phyloP scores from a whole-genome alignment of 2,113 vertebrate genomes.

The Sylvilagus bachmani region DNA sequence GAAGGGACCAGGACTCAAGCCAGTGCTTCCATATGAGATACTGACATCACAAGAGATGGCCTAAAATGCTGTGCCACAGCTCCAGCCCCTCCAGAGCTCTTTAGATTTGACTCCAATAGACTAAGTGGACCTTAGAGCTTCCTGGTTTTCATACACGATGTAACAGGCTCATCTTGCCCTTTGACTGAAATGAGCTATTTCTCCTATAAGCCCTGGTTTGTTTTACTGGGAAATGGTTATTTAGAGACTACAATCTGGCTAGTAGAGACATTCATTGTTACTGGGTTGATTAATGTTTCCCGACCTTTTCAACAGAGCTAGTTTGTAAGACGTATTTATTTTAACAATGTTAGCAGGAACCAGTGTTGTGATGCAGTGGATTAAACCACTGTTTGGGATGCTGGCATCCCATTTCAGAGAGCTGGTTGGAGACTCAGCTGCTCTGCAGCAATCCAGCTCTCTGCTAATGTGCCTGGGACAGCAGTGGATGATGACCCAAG shows the following conservation, averaged over 20 bases:
- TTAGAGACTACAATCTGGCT: not conserved
- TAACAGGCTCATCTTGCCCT: not conserved
- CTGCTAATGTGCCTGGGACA: no score
- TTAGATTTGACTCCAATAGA: not conserved
- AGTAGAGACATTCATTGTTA: not conserved
- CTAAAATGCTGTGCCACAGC: no score
- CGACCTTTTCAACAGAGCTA: not conserved
- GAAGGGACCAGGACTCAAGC: no score
- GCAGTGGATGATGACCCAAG: no score
- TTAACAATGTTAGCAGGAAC: no score
- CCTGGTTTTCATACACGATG: not conserved
- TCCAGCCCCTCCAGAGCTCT: not conserved
- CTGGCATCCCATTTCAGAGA: no score
- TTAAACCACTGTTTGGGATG: no score
- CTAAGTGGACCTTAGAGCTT: not conserved
- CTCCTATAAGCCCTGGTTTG: not conserved
- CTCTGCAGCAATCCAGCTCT: no score
- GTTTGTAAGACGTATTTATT: not conserved
- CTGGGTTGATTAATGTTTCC: not conserved
- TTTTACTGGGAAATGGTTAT: conserved; percentile 36
- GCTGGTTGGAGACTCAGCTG: no score
- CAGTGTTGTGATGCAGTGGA: no score
- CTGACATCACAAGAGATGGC: no score
- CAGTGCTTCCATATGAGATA: no score
- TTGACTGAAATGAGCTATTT: not conserved